phyloP scores from a whole-genome alignment of 2,888 invertebrate species.

The Volucella inanis region DNA sequence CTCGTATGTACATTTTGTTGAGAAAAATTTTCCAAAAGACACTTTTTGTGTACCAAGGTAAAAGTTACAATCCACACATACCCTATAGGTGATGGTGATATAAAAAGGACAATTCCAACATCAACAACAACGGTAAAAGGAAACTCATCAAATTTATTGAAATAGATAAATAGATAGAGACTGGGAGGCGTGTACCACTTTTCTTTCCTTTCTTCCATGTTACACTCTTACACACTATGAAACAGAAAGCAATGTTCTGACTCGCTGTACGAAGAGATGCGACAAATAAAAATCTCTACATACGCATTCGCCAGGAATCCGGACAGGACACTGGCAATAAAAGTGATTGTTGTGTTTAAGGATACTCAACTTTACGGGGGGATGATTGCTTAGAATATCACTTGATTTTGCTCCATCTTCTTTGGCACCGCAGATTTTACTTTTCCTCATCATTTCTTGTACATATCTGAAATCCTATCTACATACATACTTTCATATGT shows the following conservation, averaged over 20 bases:
- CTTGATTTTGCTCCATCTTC: slow-evolving; percentile 34
- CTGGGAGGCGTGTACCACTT: slow-evolving; percentile 44
- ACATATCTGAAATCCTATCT: too few species aligned
- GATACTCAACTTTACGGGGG: slow-evolving; percentile 66
- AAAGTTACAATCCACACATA: neutral
- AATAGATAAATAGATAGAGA: slow-evolving; percentile 78
- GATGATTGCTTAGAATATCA: slow-evolving; percentile 68
- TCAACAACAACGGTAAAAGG: slow-evolving; percentile 79
- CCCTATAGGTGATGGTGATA: neutral
- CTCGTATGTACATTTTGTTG: too few species aligned
- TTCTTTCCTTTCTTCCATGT: neutral
- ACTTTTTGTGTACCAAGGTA: neutral
- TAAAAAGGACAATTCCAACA: slow-evolving; percentile 54
- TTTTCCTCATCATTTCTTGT: too few species aligned
- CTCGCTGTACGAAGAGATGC: too few species aligned
- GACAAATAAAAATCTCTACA: slow-evolving; percentile 3
- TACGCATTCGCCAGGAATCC: slow-evolving; percentile 50
- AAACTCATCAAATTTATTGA: slow-evolving; percentile 83
- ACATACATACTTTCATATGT: too few species aligned
- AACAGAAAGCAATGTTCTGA: neutral
- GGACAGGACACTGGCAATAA: slow-evolving; percentile 63
- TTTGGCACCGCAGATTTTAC: neutral
- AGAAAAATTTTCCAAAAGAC: too few species aligned
- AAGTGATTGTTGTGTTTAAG: slow-evolving; percentile 74
- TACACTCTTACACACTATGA: slow-evolving; percentile 9